These are phyloP conservation scores for Biston betularia DNA, from an alignment of 2,888 invertebrate genomes.

Conservation along the genomic window DNA sequence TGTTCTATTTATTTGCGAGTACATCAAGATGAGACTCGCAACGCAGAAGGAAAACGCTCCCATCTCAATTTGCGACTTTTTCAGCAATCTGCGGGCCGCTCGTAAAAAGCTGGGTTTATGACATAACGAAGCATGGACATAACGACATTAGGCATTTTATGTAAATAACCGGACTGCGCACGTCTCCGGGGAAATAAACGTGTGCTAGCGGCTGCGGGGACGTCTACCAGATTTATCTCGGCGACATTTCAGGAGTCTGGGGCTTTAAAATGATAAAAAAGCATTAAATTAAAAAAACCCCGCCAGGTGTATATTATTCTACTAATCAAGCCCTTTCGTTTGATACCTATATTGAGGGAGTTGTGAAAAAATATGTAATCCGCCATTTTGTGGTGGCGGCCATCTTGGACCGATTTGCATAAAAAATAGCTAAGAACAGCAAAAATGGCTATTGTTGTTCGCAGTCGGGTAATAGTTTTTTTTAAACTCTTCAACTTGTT, in stretches of 20 bases:
- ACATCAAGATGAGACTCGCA: not conserved
- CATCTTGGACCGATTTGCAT: no score
- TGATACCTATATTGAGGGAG: no score
- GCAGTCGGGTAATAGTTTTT: no score
- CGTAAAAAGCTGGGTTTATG: conserved; percentile 58
- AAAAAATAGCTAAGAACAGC: no score
- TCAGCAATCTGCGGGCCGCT: conserved; percentile 52
- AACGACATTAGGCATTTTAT: conserved; percentile 72
- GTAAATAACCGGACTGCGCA: conserved; percentile 63
- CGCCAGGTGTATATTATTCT: no score
- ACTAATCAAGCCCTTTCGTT: no score
- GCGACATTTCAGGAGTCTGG: conserved; percentile 54
- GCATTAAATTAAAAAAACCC: no score
- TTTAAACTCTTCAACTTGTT: no score
- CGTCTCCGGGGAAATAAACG: conserved; percentile 70
- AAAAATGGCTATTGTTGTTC: no score
- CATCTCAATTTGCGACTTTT: conserved; percentile 45
- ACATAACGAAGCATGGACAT: conserved; percentile 59
- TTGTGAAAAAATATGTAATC: no score
- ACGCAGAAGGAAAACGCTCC: conserved; percentile 4
- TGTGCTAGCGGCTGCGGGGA: conserved; percentile 43
- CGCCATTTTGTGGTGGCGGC: no score
- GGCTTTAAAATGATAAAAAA: conserved; percentile 24
- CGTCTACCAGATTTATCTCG: conserved; percentile 36
- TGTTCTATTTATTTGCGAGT: not conserved